Evolutionary conservation across 64 coral and sea anemone species (phyloP).

Genomic region (Pocillopora damicornis): DNA sequence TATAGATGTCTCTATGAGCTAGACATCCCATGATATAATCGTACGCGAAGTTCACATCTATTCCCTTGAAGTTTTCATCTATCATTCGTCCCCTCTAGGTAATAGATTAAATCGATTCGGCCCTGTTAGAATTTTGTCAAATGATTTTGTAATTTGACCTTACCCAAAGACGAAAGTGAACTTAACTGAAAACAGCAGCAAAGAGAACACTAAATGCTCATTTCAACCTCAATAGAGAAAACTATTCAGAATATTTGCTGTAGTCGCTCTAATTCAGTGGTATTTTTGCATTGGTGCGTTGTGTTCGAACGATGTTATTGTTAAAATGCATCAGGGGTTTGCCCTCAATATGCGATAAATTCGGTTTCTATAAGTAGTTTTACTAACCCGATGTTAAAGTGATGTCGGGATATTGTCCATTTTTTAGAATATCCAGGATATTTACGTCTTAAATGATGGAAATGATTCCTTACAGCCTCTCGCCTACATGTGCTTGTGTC

Average conservation of each 20-base stretch:
- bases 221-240: too few species aligned
- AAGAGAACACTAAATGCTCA: neutral
- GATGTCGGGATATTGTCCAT: neutral
- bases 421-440: neutral
- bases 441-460: neutral
- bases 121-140: neutral
- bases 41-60: neutral
- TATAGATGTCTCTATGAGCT: neutral
- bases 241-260: neutral
- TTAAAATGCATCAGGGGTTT: neutral
- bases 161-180: neutral
- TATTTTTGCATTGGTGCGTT: neutral
- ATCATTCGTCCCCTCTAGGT: neutral
- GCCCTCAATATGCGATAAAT: neutral
- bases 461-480: neutral
- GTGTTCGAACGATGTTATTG: neutral
- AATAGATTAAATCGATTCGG: neutral
- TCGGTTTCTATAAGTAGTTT: neutral
- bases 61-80: neutral
- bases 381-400: neutral
- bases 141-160: conserved; percentile 26
- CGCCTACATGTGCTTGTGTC: conserved; percentile 29
- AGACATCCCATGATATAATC: neutral
- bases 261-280: neutral
- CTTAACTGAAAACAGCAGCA: neutral